Conservation (phyloP, 2,888 invertebrate species). For the Gerris lacustris region DNA sequence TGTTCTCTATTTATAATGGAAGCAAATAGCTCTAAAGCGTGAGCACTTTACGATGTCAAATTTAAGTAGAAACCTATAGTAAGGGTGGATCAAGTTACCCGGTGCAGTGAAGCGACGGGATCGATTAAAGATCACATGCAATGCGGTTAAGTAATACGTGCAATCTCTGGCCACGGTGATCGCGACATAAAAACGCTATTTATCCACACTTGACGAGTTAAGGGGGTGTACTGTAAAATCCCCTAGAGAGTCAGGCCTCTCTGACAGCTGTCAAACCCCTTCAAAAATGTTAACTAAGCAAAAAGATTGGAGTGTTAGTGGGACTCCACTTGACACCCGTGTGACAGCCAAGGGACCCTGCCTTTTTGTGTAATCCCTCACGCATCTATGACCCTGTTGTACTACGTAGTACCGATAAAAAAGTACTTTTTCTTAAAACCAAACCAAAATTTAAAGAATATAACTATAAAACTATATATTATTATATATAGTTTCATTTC, state of each 20-base stretch:
- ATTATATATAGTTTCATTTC: too few relatives aligned
- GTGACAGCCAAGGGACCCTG: not conserved
- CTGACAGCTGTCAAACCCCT: not conserved
- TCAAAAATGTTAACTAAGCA: constrained; percentile 1
- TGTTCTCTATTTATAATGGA: too few relatives aligned
- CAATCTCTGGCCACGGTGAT: not conserved
- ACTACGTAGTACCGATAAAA: too few relatives aligned
- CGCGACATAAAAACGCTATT: constrained; percentile 2
- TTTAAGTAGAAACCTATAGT: not conserved
- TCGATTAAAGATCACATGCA: not conserved
- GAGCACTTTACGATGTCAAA: too few relatives aligned
- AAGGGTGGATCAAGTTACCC: not conserved
- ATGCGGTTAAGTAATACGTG: not conserved
- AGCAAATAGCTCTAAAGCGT: too few relatives aligned
- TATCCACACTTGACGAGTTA: not conserved
- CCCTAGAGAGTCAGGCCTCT: not conserved
- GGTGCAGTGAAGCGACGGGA: not conserved
- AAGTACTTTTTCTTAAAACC: too few relatives aligned
- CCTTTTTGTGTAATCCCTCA: not conserved
- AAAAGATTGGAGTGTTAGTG: not conserved
- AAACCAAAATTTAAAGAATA: too few relatives aligned
- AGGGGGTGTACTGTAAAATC: not conserved
- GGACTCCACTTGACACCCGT: not conserved
- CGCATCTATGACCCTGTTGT: not conserved
- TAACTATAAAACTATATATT: too few relatives aligned